Conservation (phyloP, 2,113 vertebrate species). For the Pungitius pungitius region DNA sequence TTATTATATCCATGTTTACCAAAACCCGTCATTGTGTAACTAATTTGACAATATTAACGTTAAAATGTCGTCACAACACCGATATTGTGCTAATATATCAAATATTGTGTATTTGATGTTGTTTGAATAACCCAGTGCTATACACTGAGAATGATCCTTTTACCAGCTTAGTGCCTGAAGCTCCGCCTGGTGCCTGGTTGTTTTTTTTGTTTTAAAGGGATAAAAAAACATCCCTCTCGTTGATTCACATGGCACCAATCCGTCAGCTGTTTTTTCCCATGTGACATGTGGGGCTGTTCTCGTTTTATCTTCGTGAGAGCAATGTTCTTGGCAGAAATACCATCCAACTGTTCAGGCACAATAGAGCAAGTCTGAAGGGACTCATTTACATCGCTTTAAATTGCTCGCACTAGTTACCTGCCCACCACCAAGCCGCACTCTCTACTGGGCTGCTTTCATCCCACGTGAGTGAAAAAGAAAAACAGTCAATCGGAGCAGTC, state of each 20-base stretch:
- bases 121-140: no score
- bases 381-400: constrained; percentile 14
- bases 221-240: not conserved
- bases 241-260: not conserved
- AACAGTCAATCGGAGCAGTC: constrained; percentile 74
- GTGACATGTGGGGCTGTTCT: constrained; percentile 14
- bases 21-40: not conserved
- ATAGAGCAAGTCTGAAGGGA: constrained; percentile 29
- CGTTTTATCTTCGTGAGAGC: constrained; percentile 18
- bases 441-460: constrained; percentile 57
- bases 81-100: not conserved
- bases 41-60: not conserved
- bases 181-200: not conserved
- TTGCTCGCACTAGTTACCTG: constrained; percentile 37
- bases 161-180: not conserved
- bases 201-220: not conserved
- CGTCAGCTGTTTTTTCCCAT: not conserved
- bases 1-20: no score
- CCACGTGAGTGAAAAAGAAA: constrained; percentile 66
- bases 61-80: not conserved
- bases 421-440: constrained; percentile 60
- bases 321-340: constrained; percentile 30
- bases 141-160: not conserved
- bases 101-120: not conserved
- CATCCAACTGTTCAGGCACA: constrained; percentile 29